A percentile compares a stretch with the other conserved stretches of the same genome.
phyloP scores from a whole-genome alignment of 2,113 vertebrate genomes.

The Kryptolebias marmoratus region DNA sequence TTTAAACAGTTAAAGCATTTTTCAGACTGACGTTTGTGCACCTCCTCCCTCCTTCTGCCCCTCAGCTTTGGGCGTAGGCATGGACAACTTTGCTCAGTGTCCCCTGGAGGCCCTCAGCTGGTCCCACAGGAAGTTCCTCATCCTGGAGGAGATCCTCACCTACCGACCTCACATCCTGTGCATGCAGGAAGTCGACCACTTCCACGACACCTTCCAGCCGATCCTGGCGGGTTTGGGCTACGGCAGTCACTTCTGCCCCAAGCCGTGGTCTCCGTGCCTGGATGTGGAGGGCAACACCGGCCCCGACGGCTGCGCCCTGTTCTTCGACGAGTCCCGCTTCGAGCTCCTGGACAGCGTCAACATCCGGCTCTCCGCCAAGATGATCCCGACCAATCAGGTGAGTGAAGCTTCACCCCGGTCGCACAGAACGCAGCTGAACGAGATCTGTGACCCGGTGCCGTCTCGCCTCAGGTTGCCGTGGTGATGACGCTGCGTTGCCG shows the following conservation, averaged over 20 bases:
- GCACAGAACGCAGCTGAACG: rapidly evolving
- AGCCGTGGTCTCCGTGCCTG: slow-evolving; percentile 93
- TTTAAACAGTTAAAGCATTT: too few species aligned
- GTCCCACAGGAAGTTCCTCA: slow-evolving; percentile 94
- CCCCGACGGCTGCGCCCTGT: slow-evolving; percentile 94
- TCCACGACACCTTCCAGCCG: slow-evolving; percentile 93
- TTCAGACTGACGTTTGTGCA: too few species aligned
- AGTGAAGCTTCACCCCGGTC: neutral
- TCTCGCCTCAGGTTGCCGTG: slow-evolving; percentile 83
- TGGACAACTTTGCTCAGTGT: slow-evolving; percentile 92
- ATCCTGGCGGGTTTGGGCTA: slow-evolving; percentile 90
- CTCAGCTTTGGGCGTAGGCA: slow-evolving; percentile 94
- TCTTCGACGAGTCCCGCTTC: slow-evolving; percentile 88
- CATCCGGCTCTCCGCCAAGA: slow-evolving; percentile 87
- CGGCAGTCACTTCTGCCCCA: slow-evolving; percentile 90
- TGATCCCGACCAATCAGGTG: slow-evolving; percentile 92
- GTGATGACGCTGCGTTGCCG: slow-evolving; percentile 86
- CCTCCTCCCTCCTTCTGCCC: slow-evolving; percentile 14
- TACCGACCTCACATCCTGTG: slow-evolving; percentile 93
- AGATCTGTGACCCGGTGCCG: neutral
- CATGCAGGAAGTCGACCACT: slow-evolving; percentile 97
- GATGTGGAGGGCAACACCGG: slow-evolving; percentile 93
- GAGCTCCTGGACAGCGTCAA: slow-evolving; percentile 82
- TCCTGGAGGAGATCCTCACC: slow-evolving; percentile 93
- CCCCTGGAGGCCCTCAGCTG: slow-evolving; percentile 92